Percentiles rank a stretch among this genome's conserved stretches.
These are phyloP conservation scores for Halictus quadricinctus DNA, from an alignment of 2,888 invertebrate genomes.

Conservation along the genomic window DNA sequence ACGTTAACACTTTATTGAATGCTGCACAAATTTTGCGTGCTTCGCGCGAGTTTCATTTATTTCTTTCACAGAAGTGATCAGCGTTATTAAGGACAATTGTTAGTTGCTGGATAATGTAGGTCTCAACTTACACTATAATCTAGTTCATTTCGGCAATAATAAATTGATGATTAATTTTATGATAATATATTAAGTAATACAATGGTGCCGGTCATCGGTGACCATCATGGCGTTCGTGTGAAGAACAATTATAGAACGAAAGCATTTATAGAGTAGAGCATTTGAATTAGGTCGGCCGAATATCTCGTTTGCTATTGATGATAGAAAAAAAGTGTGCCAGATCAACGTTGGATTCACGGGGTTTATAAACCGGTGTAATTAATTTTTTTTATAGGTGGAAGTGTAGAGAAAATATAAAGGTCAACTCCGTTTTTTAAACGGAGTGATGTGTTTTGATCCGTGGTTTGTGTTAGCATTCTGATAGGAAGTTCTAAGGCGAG, in stretches of 20 bases:
- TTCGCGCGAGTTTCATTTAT: not conserved
- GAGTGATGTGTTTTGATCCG: not conserved
- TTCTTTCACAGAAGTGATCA: not conserved
- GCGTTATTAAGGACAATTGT: not conserved
- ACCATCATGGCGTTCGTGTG: not conserved
- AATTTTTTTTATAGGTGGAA: not conserved
- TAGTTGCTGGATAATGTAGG: not conserved
- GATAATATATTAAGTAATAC: not conserved
- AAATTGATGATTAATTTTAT: not conserved
- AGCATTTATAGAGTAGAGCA: too few species aligned
- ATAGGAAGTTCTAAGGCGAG: not conserved
- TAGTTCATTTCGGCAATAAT: not conserved
- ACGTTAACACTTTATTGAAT: not conserved
- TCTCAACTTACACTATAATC: not conserved
- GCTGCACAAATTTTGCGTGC: not conserved
- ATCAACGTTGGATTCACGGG: not conserved
- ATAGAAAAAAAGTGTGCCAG: not conserved
- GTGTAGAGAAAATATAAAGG: not conserved
- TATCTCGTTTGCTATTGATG: not conserved
- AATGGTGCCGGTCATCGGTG: not conserved
- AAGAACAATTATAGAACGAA: too few species aligned
- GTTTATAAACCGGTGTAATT: not conserved
- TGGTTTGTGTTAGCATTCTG: not conserved
- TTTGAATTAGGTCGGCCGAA: not conserved
- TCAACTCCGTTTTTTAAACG: not conserved